phyloP scores from a whole-genome alignment of 2,113 vertebrate genomes.

The Callospermophilus lateralis region DNA sequence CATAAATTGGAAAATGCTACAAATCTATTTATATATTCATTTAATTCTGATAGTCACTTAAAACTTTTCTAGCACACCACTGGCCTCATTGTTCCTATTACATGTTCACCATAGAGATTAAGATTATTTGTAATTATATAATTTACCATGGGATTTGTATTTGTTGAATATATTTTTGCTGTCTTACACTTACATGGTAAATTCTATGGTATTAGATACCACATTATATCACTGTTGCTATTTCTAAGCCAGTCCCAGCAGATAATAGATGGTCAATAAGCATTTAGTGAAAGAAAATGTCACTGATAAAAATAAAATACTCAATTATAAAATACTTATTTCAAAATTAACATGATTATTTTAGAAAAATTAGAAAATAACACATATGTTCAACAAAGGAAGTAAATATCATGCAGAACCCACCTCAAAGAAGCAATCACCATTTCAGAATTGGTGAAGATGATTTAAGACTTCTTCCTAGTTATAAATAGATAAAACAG shows the following conservation, averaged over 20 bases:
- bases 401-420: background rate
- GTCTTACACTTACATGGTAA: background rate
- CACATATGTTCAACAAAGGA: background rate
- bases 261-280: background rate
- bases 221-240: background rate
- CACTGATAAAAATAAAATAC: background rate
- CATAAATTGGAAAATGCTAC: background rate
- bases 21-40: background rate
- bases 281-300: background rate
- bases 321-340: background rate
- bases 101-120: background rate
- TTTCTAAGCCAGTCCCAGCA: background rate
- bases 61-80: background rate
- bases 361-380: background rate
- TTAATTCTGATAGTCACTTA: background rate
- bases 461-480: background rate
- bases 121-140: background rate
- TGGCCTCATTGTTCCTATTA: background rate
- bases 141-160: background rate
- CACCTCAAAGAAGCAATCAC: background rate
- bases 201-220: background rate
- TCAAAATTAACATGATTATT: conserved; percentile 21
- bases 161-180: background rate
- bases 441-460: background rate
- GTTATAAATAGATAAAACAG: background rate